These are phyloP conservation scores for Trichogramma pretiosum DNA, from an alignment of 1,140 invertebrate genomes.

Conservation along the genomic window DNA sequence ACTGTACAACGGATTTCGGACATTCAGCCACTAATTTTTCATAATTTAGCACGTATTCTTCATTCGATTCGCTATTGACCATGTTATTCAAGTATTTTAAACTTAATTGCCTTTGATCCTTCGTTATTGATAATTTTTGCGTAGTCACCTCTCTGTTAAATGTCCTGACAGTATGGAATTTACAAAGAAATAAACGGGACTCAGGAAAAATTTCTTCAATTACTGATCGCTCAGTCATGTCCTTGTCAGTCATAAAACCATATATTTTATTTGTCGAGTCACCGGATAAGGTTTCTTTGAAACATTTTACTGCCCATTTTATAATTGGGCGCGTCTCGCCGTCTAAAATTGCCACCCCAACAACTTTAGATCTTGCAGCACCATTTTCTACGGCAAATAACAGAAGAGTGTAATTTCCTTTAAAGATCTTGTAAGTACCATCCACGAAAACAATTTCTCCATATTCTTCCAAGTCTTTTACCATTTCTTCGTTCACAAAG, in stretches of 20 bases:
- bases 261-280: slow-evolving; percentile 5
- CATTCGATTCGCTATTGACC: neutral
- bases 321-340: slow-evolving; percentile 1
- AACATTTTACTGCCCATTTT: slow-evolving; percentile 1
- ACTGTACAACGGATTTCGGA: neutral
- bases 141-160: slow-evolving; percentile 9
- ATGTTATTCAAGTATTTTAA: neutral
- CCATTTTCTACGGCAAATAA: slow-evolving; percentile 17
- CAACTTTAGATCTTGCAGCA: slow-evolving; percentile 2
- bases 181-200: slow-evolving; percentile 10
- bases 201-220: slow-evolving; percentile 12
- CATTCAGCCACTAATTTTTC: neutral
- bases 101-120: neutral
- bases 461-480: slow-evolving; percentile 4
- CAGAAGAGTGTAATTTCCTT: slow-evolving; percentile 2
- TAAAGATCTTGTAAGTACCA: slow-evolving; percentile 18
- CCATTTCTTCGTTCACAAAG: slow-evolving; percentile 10
- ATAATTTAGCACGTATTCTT: slow-evolving; percentile 5
- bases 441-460: slow-evolving; percentile 19
- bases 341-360: slow-evolving; percentile 1
- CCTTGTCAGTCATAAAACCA: slow-evolving; percentile 17
- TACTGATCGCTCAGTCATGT: slow-evolving; percentile 10
- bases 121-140: slow-evolving; percentile 4
- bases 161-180: slow-evolving; percentile 10
- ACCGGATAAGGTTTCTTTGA: slow-evolving; percentile 9